Base-by-base conservation (phyloP, 2,797 vertebrate species). In the Liparis tanakae region DNA sequence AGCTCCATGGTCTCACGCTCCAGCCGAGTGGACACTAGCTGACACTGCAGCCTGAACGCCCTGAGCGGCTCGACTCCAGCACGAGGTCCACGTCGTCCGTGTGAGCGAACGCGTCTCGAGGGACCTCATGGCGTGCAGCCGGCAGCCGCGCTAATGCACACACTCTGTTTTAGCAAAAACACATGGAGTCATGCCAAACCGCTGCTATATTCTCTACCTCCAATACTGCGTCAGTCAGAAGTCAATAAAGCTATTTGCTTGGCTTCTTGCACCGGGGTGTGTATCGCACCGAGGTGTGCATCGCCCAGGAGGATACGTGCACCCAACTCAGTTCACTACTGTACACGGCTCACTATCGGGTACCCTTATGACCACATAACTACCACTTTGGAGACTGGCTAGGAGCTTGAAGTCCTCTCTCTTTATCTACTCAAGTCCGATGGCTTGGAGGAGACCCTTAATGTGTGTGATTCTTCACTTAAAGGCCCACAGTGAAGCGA, bases 31-130 rank as follows among this genome's bases (percentile, higher is more conserved):
- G 71, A 74, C 67, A 34, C 43, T 64, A 34, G 76, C 85, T 77
- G 83, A 88, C 51, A 0, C 57, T 34, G 75, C 76, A 73, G 70
- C 67, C 68, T 20, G 79, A 30, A 30, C 25, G 2, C 25, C 25
- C 25, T 30, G 25, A 30, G 25, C 25, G 2, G 25, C 25, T 30
- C 25, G 2, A 2, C 25, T 1, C 25, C 25, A 25, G 1, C 60
- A 33, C 61, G 75, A 55, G 56, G 48, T 67, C 53, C 15, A 36
- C 14, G 10, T 39, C 14, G 10, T 39, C 44, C 67, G 39, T 2
- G 74, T 62, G 58, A 70, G 39, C 14, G 10, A 72, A 56, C 66
- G 17, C 70, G 53, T 65, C 60, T 46, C 34, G 67, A 69, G 6
- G 4, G 57, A 44, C 33, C 74, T 61, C 63, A 37, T 58, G 59